Base-by-base conservation (phyloP, 2,888 invertebrate genomes). In the Leuctra nigra region DNA sequence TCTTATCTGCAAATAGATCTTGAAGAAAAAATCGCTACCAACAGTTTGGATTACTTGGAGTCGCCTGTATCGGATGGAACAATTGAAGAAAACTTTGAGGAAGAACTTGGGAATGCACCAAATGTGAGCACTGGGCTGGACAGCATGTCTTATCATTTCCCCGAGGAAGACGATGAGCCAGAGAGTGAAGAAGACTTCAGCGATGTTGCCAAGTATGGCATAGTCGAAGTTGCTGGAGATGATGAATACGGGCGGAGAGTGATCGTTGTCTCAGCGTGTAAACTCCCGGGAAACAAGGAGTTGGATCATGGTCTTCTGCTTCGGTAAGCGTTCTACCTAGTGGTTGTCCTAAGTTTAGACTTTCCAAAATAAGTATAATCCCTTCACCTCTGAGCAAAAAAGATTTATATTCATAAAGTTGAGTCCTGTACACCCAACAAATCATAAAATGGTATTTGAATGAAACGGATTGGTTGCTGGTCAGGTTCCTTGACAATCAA, bases 261-360 rank as follows among this genome's bases (percentile, higher is more conserved):
- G 65, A 94, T 99, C 67, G 91, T 96, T 41, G 88, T 99, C 56
- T 97, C 95, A 60, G 97, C 99, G 6, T 97, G 95, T 73, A 82
- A 85, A 68, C 75, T 91, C 64, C 93, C 93, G 1, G 82, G 85
- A 48, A 89, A 84, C 69, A 87, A 86, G 68, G 84, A 84, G 60
- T 72, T 90, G 60, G 83, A 87, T 66, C 90, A 91, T 71, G 78
- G 80, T 58, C 77, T 83, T 66, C 77, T 91, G 62, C 75, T 91
- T 61, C 80, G 83, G 86, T 88, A 71, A 29, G 29, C n/a, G n/a
- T n/a, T n/a, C n/a, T n/a, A n/a, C n/a, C n/a, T n/a, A n/a, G n/a
- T n/a, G n/a, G n/a, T n/a, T n/a, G n/a, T n/a, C n/a, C n/a, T n/a
- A n/a, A n/a, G n/a, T n/a, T n/a, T n/a, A n/a, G n/a, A n/a, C n/a